These are phyloP conservation scores for Varanus salvator DNA, from an alignment of 2,113 vertebrate species.

Conservation along the genomic window DNA sequence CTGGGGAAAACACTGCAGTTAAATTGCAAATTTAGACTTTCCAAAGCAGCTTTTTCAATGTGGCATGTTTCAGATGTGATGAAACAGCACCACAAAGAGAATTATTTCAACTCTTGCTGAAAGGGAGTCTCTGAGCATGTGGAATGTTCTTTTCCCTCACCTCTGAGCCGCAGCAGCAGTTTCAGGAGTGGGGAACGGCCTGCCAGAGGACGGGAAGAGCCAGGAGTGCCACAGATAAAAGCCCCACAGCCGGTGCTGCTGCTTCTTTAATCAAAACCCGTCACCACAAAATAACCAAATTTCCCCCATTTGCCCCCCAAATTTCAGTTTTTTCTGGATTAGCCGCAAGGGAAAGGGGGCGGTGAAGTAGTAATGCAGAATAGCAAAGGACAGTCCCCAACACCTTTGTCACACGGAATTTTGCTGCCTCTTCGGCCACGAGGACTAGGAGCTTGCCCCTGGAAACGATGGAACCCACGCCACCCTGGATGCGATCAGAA, in stretches of 20 bases:
- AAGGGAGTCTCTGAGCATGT: not conserved
- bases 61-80: no score
- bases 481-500: not conserved
- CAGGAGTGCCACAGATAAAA: not conserved
- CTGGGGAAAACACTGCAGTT: not conserved
- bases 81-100: not conserved
- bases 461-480: not conserved
- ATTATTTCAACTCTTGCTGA: not conserved
- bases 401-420: not conserved
- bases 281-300: not conserved
- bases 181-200: no score
- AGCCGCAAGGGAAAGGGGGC: not conserved
- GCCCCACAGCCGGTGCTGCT: no score
- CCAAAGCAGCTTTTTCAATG: not conserved
- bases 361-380: not conserved
- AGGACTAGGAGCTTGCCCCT: not conserved
- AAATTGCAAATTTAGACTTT: not conserved
- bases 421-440: not conserved
- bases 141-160: not conserved
- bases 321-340: no score
- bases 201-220: not conserved
- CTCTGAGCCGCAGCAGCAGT: not conserved
- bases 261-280: not conserved
- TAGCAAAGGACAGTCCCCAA: not conserved
- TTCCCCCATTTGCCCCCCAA: no score